Base-by-base conservation (phyloP, 2,113 vertebrate genomes). In the Phyllostomus discolor region DNA sequence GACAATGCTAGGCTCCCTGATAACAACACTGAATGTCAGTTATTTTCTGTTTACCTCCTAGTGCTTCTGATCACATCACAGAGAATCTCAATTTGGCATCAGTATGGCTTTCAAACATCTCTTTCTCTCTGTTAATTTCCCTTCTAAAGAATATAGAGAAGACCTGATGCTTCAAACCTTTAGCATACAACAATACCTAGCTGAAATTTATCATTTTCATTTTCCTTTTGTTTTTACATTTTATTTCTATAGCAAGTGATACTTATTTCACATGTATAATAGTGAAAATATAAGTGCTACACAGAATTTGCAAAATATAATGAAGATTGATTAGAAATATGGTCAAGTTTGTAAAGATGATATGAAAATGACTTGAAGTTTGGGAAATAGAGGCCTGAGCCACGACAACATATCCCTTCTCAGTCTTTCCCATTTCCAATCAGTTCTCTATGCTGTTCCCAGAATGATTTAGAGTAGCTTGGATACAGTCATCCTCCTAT, bases 191-290 rank as follows among this genome's bases (percentile, higher is more conserved):
- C 48, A 48, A 4, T 76, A 38, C 85, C 70, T 62, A 70, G 64
- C 35, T 79, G 33, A 48, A 82, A 82, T 81, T 95, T 81, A 73
- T 31, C 43, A 54, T 87, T 91, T 72, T 70, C 28, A 35, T 64
- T 87, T 94, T 57, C 59, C 38, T 81, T 91, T 90, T 81, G 86
- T 69, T 31, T 19, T 81, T 91, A 54, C 4, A 66, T 80, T 96
- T 83, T 94, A 78, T 96, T 96, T 94, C 69, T 91, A 7, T 88
- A 76, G 28, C 20, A 91, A 46, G 28, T 70, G 33, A 83, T 52
- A 76, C 4, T 50, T 26, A 87, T 82, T 88, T 81, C 28, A 81
- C 48, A 69, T 92, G 62, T 16, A 76, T 7, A 82, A 24, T 52
- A 59, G 22, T 88, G 20, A 91, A 91, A 91, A 5, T 62, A 91